These are phyloP conservation scores for Drosophila novamexicana DNA, from an alignment of 1,140 invertebrate genomes.

Conservation along the genomic window DNA sequence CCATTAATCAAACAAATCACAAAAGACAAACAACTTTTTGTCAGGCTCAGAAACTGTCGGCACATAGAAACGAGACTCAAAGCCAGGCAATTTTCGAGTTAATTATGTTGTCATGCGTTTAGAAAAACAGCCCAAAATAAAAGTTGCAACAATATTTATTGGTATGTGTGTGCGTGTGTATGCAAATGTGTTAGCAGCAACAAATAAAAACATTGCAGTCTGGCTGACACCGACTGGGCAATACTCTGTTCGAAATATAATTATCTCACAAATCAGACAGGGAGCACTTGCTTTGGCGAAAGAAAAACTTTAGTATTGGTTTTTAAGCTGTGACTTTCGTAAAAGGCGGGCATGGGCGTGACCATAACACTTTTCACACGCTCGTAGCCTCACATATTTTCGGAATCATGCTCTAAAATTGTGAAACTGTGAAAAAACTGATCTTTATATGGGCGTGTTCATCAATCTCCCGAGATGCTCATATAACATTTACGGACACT, in stretches of 20 bases:
- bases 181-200: conserved; percentile 24
- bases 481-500: too few relatives aligned
- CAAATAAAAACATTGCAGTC: neutral
- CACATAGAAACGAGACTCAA: conserved; percentile 19
- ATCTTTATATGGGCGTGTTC: too few relatives aligned
- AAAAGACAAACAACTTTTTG: conserved; percentile 32
- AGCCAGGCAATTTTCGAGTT: conserved; percentile 48
- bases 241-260: neutral
- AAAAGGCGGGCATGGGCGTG: too few relatives aligned
- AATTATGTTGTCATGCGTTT: conserved; percentile 75
- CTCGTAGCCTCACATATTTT: too few relatives aligned
- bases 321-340: too few relatives aligned
- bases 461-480: too few relatives aligned
- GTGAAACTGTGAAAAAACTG: too few relatives aligned
- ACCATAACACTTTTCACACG: too few relatives aligned
- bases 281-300: too few relatives aligned
- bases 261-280: too few relatives aligned
- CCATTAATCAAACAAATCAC: conserved; percentile 61
- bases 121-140: conserved; percentile 40
- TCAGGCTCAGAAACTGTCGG: conserved; percentile 30
- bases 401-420: too few relatives aligned
- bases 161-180: neutral
- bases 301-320: too few relatives aligned
- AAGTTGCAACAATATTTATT: conserved; percentile 38
- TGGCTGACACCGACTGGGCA: neutral